Evolutionary conservation across 2,888 invertebrate genomes (phyloP).

Genomic region (Orchestes rusci): DNA sequence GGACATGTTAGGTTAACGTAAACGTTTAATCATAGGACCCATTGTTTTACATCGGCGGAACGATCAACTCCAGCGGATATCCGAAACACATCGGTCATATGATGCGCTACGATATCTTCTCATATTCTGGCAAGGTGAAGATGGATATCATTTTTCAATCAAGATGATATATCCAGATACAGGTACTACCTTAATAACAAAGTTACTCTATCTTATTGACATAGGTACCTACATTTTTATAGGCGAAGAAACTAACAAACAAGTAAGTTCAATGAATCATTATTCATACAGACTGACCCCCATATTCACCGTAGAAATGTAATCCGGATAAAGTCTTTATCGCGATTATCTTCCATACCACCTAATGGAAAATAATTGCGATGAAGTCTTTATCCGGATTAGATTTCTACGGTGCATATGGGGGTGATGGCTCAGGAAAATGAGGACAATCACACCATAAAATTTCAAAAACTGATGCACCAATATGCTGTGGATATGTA

Average conservation of each 20-base stretch:
- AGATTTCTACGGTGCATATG: no score
- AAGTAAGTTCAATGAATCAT: no score
- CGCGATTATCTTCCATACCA: no score
- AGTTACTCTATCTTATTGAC: no score
- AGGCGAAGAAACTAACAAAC: conserved; percentile 6
- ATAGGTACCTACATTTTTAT: no score
- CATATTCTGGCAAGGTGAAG: conserved; percentile 29
- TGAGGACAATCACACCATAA: conserved; percentile 30
- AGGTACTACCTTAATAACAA: no score
- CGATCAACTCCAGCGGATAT: not conserved
- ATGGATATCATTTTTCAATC: conserved; percentile 16
- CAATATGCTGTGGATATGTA: conserved; percentile 39
- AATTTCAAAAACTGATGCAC: conserved; percentile 32
- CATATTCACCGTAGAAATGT: no score
- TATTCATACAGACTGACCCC: conserved; percentile 22
- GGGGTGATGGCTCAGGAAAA: conserved; percentile 30
- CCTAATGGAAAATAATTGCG: no score
- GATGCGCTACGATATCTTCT: conserved; percentile 39
- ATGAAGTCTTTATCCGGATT: no score
- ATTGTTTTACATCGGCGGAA: conserved; percentile 3
- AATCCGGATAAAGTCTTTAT: no score
- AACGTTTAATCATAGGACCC: no score
- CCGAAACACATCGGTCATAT: conserved; percentile 27
- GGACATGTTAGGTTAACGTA: no score
- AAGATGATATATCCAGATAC: conserved; percentile 1